These are phyloP conservation scores for Cassiopea xamachana DNA, from an alignment of 30 jellyfish, hydroid and myxozoan species.

Conservation along the genomic window DNA sequence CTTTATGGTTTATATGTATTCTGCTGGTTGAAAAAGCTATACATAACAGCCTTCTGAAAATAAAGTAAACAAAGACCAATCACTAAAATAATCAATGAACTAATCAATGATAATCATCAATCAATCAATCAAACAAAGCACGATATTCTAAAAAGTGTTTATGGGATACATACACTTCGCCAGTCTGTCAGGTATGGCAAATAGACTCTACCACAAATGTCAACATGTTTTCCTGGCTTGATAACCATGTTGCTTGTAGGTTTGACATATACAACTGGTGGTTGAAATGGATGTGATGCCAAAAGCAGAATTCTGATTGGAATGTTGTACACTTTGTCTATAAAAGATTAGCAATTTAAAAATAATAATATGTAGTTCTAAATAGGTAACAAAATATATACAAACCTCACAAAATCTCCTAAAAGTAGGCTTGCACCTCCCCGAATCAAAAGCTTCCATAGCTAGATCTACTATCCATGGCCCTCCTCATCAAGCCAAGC, in stretches of 20 bases:
- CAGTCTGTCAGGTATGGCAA: slow-evolving; percentile 90
- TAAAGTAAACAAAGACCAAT: not conserved
- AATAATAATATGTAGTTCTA: no score
- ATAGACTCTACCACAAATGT: slow-evolving; percentile 81
- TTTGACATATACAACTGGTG: slow-evolving; percentile 87
- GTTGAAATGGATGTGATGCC: slow-evolving; percentile 73
- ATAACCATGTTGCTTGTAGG: slow-evolving; percentile 95
- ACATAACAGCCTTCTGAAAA: no score
- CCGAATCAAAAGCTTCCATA: no score
- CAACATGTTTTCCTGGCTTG: slow-evolving; percentile 92
- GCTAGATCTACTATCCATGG: no score
- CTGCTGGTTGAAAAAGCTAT: no score
- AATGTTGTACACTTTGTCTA: slow-evolving; percentile 85
- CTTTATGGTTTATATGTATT: no score
- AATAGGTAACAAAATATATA: no score
- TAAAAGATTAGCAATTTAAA: not conserved
- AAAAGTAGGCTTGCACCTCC: no score
- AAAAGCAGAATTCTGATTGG: slow-evolving; percentile 86
- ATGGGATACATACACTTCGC: slow-evolving; percentile 70
- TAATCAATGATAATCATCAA: not conserved
- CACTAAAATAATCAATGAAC: not conserved
- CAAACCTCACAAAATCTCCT: no score
- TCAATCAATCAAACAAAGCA: not conserved
- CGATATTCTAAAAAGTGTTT: not conserved
- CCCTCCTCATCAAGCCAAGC: no score